Evolutionary conservation across 2,113 vertebrate species (phyloP), one percentile per base, ranked within the genome.

Genomic region (Ammodytes dubius): DNA sequence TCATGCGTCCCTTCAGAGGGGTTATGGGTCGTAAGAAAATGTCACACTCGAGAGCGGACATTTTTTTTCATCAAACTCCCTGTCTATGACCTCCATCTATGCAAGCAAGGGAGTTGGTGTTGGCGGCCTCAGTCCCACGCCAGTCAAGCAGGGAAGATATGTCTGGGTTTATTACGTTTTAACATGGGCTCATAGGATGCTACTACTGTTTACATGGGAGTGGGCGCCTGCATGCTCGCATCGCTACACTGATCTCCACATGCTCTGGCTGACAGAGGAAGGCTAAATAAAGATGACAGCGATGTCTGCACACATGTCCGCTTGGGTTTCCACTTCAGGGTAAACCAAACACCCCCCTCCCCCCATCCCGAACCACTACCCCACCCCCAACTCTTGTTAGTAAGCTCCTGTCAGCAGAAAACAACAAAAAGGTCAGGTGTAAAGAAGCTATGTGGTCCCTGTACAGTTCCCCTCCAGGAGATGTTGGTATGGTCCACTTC

Each of bases 261-360:
- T 79, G 89, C 90, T 68, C 84, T 27, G 2, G 46, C 81, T 88
- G 87, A 91, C 83, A 80, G 74, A 57, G 47, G 59, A 57, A 61
- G 67, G 53, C 77, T 92, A 92, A 95, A 87, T 88, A 85, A 88
- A 91, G 91, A 92, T 90, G 94, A 94, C 92, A 93, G 91, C 84
- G 1, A 79, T 74, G 84, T 88, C 87, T 88, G 56, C 47, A 59
- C 74, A 84, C 83, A 77, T 63, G 86, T 89, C 83, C 27, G 74
- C 85, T 77, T 66, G 53, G 75, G 84, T 81, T 88, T 81, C 60
- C 63, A 64, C 82, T 88, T 54, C 76, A 77, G 83, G 89, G 85
- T 79, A 81, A 40, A 76, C 50, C 72, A 74, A 77, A 63, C 37
- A 35, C 43, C 56, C 58, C 5, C 5, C 19, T 0, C 37, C 37